A percentile compares a stretch with the other conserved stretches of the same genome.
phyloP scores from a whole-genome alignment of 2,888 invertebrate species.

The Apeira syringaria region DNA sequence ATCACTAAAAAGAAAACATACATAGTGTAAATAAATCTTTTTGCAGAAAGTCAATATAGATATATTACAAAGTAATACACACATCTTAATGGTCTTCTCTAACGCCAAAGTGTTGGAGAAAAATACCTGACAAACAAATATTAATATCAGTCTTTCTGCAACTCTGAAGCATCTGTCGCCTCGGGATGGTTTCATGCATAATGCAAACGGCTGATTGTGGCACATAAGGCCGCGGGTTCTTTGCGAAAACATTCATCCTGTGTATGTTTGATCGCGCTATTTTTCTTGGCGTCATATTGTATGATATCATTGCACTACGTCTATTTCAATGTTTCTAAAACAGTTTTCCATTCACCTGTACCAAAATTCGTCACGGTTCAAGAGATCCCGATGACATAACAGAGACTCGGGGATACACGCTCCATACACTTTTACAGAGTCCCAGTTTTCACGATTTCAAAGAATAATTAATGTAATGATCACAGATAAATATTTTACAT shows the following conservation, averaged over 20 bases:
- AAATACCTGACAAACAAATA: conserved; percentile 59
- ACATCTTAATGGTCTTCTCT: conserved; percentile 2
- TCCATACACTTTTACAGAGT: too few relatives aligned
- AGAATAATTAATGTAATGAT: too few relatives aligned
- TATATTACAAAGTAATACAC: too few relatives aligned
- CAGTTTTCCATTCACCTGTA: too few relatives aligned
- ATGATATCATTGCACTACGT: conserved; percentile 33
- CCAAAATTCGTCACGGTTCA: too few relatives aligned
- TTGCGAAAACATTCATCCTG: conserved; percentile 64
- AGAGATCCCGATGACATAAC: too few relatives aligned
- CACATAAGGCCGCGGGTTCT: conserved; percentile 60
- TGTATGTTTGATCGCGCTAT: conserved; percentile 51
- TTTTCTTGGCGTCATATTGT: conserved; percentile 37
- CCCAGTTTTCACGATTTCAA: too few relatives aligned
- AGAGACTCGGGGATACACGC: too few relatives aligned
- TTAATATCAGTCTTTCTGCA: conserved; percentile 53
- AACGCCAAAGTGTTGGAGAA: conserved; percentile 30
- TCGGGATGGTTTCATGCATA: conserved; percentile 73
- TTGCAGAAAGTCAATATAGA: too few relatives aligned
- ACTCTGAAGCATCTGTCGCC: conserved; percentile 63
- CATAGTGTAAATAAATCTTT: too few relatives aligned
- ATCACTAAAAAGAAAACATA: too few relatives aligned
- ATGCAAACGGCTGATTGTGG: conserved; percentile 77
- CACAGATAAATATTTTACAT: too few relatives aligned
- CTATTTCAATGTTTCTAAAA: conserved; percentile 26